Conservation (phyloP, 2,113 vertebrate species). For the Ivindomyrus marchei region DNA sequence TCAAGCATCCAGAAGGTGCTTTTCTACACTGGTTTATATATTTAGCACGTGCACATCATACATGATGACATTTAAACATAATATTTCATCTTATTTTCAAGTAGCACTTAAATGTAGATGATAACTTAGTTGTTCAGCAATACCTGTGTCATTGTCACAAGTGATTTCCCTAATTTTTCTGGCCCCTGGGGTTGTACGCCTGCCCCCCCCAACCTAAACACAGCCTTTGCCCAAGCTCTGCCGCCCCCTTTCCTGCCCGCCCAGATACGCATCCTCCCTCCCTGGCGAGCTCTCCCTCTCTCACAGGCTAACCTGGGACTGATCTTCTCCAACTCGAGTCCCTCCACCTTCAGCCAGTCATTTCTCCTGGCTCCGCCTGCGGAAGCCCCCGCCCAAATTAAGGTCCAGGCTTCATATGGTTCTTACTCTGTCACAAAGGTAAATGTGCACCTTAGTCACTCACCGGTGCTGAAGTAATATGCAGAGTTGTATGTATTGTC, state of each 20-base stretch:
- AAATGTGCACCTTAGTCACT: not conserved
- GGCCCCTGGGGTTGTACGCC: not conserved
- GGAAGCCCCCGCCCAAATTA: conserved; percentile 21
- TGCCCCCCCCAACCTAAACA: conserved; percentile 28
- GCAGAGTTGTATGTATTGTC: too few relatives aligned
- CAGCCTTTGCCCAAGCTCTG: conserved; percentile 38
- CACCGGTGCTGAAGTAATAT: not conserved
- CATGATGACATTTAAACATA: not conserved
- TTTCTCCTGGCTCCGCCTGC: conserved; percentile 46
- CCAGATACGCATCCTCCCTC: conserved; percentile 38
- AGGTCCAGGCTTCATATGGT: conserved; percentile 53
- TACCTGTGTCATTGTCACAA: not conserved
- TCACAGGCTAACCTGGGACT: conserved; percentile 50
- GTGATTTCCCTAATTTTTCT: not conserved
- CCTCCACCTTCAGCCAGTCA: conserved; percentile 51
- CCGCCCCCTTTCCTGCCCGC: conserved; percentile 49
- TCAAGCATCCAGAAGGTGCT: not conserved
- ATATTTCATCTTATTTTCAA: not conserved
- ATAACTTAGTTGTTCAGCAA: not conserved
- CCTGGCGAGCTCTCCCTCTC: conserved; percentile 50
- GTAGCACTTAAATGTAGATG: not conserved
- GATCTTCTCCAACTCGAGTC: conserved; percentile 60
- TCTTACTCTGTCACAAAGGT: conserved; percentile 57
- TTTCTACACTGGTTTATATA: not conserved
- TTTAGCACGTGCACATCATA: not conserved